Evolutionary conservation across 2,113 vertebrate genomes (phyloP).

Genomic region (Bubo bubo): DNA sequence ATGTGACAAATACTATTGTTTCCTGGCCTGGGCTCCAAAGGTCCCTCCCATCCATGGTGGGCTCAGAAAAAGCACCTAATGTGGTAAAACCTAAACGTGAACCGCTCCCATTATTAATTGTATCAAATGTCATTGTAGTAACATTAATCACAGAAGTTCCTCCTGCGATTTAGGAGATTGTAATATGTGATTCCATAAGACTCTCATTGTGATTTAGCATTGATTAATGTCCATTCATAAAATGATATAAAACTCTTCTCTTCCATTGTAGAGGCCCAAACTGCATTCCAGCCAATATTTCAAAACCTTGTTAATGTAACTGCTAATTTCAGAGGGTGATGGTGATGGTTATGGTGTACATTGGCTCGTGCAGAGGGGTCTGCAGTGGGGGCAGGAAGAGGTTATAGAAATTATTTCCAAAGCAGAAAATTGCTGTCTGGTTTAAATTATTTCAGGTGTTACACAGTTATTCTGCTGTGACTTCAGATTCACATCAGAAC

Average conservation of each 20-base stretch:
- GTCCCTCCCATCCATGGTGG: neutral
- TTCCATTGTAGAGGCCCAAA: conserved; percentile 28
- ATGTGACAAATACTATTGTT: neutral
- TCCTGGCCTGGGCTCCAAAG: neutral
- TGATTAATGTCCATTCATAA: conserved; percentile 58
- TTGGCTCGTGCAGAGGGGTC: neutral
- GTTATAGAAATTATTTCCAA: conserved; percentile 39
- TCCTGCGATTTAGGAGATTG: conserved; percentile 25
- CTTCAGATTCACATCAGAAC: neutral
- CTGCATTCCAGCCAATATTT: conserved; percentile 17
- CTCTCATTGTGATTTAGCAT: conserved; percentile 55
- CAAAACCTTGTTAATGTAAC: conserved; percentile 56
- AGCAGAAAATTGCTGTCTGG: neutral
- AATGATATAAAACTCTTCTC: conserved; percentile 61
- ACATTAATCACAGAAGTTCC: neutral
- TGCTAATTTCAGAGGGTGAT: conserved; percentile 44
- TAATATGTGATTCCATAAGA: conserved; percentile 50
- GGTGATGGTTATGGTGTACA: conserved; percentile 10
- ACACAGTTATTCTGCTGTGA: neutral
- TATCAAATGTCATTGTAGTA: neutral
- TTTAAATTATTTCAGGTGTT: neutral
- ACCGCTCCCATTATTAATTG: neutral
- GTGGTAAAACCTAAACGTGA: neutral
- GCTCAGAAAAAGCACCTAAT: neutral
- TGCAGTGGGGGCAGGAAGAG: conserved; percentile 21